Evolutionary conservation across 2,888 invertebrate genomes (phyloP).

Genomic region (Agrilus cyanescens): DNA sequence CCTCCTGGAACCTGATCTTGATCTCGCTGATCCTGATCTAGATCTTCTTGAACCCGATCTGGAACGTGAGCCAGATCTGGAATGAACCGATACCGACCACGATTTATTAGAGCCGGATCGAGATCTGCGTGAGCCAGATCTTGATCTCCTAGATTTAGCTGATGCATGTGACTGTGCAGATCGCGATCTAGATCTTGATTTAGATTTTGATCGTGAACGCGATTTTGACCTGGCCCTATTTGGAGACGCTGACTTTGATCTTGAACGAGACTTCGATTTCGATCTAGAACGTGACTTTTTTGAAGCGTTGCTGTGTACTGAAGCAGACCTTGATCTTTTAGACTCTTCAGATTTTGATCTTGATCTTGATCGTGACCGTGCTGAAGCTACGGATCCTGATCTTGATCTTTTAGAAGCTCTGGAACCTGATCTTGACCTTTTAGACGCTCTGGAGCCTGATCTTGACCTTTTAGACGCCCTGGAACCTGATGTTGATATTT

Average conservation of each 20-base stretch:
- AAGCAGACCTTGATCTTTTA: conserved; percentile 19
- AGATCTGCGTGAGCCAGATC: conserved; percentile 24
- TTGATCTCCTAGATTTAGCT: conserved; percentile 13
- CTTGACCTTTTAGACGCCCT: conserved; percentile 12
- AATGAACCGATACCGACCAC: conserved; percentile 23
- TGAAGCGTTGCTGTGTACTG: conserved; percentile 13
- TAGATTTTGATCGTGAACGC: conserved; percentile 5
- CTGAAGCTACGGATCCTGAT: conserved; percentile 12
- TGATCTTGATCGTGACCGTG: conserved; percentile 17
- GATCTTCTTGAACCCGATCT: conserved; percentile 22
- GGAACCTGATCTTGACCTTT: conserved; percentile 23
- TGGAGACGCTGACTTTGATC: conserved; percentile 9
- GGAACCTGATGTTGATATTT: conserved; percentile 14
- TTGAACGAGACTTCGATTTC: conserved; percentile 21
- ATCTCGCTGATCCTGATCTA: conserved; percentile 23
- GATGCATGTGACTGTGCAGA: conserved; percentile 6
- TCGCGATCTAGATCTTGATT: conserved; percentile 4
- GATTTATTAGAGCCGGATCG: conserved; percentile 26
- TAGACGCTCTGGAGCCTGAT: conserved; percentile 13
- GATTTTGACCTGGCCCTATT: conserved; percentile 3
- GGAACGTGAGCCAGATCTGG: conserved; percentile 22
- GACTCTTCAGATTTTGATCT: conserved; percentile 17
- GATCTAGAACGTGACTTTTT: conserved; percentile 12
- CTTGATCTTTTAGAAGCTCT: conserved; percentile 11
- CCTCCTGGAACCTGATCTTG: conserved; percentile 13